Base-by-base conservation (phyloP, 1,140 invertebrate genomes). In the Pollicipes pollicipes region DNA sequence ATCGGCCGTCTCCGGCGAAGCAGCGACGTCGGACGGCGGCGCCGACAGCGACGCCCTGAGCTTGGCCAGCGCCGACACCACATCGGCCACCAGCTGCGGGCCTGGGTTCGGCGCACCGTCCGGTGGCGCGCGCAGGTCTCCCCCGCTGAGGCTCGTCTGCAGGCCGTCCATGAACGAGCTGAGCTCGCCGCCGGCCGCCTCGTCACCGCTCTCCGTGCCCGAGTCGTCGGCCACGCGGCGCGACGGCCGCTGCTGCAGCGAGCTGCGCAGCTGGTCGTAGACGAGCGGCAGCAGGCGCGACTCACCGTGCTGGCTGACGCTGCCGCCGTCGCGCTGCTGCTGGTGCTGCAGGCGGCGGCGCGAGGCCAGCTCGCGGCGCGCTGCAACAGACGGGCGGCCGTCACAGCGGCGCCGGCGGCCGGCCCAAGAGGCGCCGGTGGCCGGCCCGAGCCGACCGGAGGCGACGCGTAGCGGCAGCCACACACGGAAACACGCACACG, bases 61-160 rank as follows among this genome's bases (percentile, higher is more conserved):
- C 69, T 87, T 84, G 28, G 83, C 83, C 6, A 93, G 79, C 0
- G 89, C 89, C 66, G 84, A 84, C 73, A 89, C 87, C 6, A 93
- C 90, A 77, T 93, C 90, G 2, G 84, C 84, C n/a, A 91, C 82
- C 0, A 91, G 82, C 13, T 81, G 71, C 30, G 73, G 31, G 6
- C 70, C 72, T n/a, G n/a, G n/a, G n/a, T n/a, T n/a, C n/a, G n/a
- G n/a, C n/a, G n/a, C n/a, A n/a, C n/a, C n/a, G n/a, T n/a, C n/a
- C n/a, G n/a, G 45, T 21, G 45, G 45, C 45, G 45, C 45, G 6
- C 13, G 13, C 45, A 58, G 13, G 13, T 58, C 45, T 10, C 13
- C 8, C 13, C 17, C 21, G 45, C 45, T 58, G 13, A 58, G 45
- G 24, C 45, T 58, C 8, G 45, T 58, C 45, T 58, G 45, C 45